These are phyloP conservation scores for Hemichromis elongatus DNA, from an alignment of 2,113 vertebrate species.

Conservation along the genomic window DNA sequence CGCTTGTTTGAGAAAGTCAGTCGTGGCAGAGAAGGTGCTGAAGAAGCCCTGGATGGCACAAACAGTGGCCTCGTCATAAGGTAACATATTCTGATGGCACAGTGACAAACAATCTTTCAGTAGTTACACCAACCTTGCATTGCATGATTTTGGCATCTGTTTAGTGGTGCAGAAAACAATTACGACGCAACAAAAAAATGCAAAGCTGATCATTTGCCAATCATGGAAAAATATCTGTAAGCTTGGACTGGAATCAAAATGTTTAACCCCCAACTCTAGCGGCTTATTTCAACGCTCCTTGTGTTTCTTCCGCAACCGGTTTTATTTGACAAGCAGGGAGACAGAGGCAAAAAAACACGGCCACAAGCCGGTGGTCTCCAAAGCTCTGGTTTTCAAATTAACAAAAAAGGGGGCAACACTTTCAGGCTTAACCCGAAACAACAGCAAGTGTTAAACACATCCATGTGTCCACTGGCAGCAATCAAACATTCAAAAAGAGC, in stretches of 20 bases:
- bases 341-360: neutral
- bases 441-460: constrained; percentile 58
- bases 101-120: neutral
- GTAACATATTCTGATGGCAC: constrained; percentile 16
- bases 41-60: neutral
- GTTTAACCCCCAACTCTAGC: constrained; percentile 51
- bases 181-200: constrained; percentile 55
- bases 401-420: constrained; percentile 37
- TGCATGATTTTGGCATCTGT: constrained; percentile 32
- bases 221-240: constrained; percentile 70
- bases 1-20: constrained; percentile 9
- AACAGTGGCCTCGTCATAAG: neutral
- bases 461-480: constrained; percentile 48
- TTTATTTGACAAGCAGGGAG: constrained; percentile 43
- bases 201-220: constrained; percentile 51
- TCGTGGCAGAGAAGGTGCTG: neutral
- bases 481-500: constrained; percentile 12
- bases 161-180: constrained; percentile 58
- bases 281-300: constrained; percentile 38
- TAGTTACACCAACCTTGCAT: constrained; percentile 19
- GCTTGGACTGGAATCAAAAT: constrained; percentile 49
- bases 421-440: constrained; percentile 48
- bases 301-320: constrained; percentile 47
- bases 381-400: constrained; percentile 45
- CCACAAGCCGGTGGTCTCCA: constrained; percentile 37